phyloP scores from a whole-genome alignment of 2,888 invertebrate species.

The Autographa pulchrina region DNA sequence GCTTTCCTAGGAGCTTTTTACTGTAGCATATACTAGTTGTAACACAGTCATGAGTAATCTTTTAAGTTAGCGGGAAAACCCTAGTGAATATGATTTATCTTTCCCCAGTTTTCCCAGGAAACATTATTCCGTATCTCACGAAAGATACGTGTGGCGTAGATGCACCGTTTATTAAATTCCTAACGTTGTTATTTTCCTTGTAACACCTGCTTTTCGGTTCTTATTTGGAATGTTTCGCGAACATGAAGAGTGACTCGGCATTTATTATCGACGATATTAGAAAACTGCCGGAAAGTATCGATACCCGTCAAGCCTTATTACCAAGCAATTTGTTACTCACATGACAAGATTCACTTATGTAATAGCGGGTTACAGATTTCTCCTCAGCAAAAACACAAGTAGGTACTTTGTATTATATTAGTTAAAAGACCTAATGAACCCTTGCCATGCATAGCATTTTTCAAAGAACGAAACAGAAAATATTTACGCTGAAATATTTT shows the following conservation, averaged over 20 bases:
- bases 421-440: too few species aligned
- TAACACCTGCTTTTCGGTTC: slow-evolving; percentile 18
- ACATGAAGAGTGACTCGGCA: slow-evolving; percentile 37
- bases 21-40: background rate
- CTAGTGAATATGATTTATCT: background rate
- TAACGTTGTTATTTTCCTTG: slow-evolving; percentile 22
- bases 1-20: background rate
- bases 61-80: slow-evolving; percentile 4
- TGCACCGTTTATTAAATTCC: slow-evolving; percentile 38
- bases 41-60: background rate
- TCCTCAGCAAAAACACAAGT: slow-evolving; percentile 11
- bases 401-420: too few species aligned
- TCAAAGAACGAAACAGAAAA: slow-evolving; percentile 8
- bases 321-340: slow-evolving; percentile 30
- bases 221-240: background rate
- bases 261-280: slow-evolving; percentile 41
- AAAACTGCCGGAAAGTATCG: slow-evolving; percentile 25
- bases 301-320: slow-evolving; percentile 39
- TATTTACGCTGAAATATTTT: slow-evolving; percentile 6
- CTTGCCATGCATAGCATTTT: background rate
- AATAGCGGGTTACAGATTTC: slow-evolving; percentile 17
- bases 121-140: background rate
- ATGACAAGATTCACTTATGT: slow-evolving; percentile 36
- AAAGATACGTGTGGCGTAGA: slow-evolving; percentile 10
- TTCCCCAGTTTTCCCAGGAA: background rate